Percentiles rank a stretch among this genome's conserved stretches.
These are phyloP conservation scores for Climacteris rufus DNA, from an alignment of 2,113 vertebrate species.

Conservation along the genomic window DNA sequence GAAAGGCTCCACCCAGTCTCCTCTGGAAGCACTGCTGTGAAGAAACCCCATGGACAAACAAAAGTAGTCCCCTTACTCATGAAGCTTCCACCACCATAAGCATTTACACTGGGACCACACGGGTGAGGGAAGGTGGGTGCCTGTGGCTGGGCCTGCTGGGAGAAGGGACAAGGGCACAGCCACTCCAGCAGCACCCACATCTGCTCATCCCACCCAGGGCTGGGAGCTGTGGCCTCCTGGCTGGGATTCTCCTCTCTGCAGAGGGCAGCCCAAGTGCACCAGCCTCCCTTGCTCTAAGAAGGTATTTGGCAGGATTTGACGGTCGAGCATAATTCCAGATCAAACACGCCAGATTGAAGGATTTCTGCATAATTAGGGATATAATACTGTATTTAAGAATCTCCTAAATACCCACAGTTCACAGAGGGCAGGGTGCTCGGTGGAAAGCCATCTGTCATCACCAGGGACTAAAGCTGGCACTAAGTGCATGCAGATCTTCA, in stretches of 20 bases:
- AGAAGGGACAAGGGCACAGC: neutral
- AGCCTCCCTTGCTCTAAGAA: neutral
- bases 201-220: neutral
- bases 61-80: neutral
- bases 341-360: slow-evolving; percentile 1
- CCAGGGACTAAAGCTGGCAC: neutral
- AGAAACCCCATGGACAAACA: neutral
- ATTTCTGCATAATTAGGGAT: slow-evolving; percentile 37
- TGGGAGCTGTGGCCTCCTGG: neutral
- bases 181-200: neutral
- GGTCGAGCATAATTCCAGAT: neutral
- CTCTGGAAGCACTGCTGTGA: accelerated
- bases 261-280: neutral
- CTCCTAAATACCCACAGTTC: neutral
- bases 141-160: accelerated
- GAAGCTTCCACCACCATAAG: neutral
- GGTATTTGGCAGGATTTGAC: slow-evolving; percentile 38
- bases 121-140: neutral
- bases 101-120: neutral
- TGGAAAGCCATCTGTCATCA: neutral
- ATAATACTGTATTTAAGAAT: slow-evolving; percentile 17
- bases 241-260: neutral
- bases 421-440: neutral
- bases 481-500: neutral
- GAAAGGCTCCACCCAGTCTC: neutral